Evolutionary conservation across 2,113 vertebrate genomes (phyloP).

Genomic region (Lepisosteus osseus): DNA sequence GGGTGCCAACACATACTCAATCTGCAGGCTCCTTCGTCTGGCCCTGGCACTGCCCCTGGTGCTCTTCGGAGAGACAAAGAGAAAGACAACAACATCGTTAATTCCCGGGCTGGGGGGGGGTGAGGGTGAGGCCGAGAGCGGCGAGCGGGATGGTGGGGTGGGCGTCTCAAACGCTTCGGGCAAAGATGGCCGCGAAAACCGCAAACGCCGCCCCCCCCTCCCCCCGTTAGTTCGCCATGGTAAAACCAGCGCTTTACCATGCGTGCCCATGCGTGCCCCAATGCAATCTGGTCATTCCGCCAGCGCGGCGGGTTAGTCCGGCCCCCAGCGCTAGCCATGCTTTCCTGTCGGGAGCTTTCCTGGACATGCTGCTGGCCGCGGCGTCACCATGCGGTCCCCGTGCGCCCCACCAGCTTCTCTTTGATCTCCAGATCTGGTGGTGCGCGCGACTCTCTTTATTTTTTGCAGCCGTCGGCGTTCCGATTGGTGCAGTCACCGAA

Average conservation of each 20-base stretch:
- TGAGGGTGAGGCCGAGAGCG: slow-evolving; percentile 22
- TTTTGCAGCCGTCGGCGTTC: neutral
- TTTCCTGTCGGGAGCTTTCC: too few relatives aligned
- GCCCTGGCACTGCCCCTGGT: slow-evolving; percentile 25
- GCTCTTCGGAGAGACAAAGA: slow-evolving; percentile 36
- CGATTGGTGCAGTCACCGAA: slow-evolving; percentile 24
- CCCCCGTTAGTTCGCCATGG: slow-evolving; percentile 21
- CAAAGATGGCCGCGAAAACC: neutral
- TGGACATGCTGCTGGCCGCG: slow-evolving; percentile 7
- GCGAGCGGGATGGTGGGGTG: slow-evolving; percentile 18
- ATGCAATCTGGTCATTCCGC: too few relatives aligned
- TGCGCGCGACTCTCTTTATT: too few relatives aligned
- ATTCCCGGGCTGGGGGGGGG: slow-evolving; percentile 26
- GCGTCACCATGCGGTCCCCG: slow-evolving; percentile 5
- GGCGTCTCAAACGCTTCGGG: slow-evolving; percentile 9
- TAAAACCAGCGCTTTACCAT: slow-evolving; percentile 35
- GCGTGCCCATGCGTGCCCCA: slow-evolving; percentile 1
- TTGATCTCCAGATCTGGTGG: slow-evolving; percentile 13
- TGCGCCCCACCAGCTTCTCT: slow-evolving; percentile 22
- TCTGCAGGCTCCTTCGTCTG: slow-evolving; percentile 50
- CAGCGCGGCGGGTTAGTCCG: too few relatives aligned
- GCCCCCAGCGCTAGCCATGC: too few relatives aligned
- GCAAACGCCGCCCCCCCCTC: neutral
- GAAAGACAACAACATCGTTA: slow-evolving; percentile 44
- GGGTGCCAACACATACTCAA: slow-evolving; percentile 73